Percentiles rank a stretch among this genome's conserved stretches.
Evolutionary conservation across 2,888 invertebrate genomes (phyloP).

Genomic region (Drosophila rellima): DNA sequence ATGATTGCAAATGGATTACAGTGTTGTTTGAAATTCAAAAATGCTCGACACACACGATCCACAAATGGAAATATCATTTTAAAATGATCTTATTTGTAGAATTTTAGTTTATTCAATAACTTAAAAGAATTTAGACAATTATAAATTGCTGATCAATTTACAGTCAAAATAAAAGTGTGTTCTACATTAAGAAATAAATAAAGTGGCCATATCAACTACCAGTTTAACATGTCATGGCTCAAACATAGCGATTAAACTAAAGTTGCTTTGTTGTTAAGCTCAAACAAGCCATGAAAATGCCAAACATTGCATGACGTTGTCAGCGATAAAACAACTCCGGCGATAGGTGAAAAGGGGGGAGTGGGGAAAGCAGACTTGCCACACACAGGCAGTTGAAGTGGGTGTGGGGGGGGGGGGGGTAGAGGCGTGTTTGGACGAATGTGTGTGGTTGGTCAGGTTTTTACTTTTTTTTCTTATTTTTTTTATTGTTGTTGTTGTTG

Average conservation of each 20-base stretch:
- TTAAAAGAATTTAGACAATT: neutral
- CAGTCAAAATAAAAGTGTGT: neutral
- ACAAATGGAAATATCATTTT: neutral
- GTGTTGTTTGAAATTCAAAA: neutral
- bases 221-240: constrained; percentile 36
- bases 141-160: neutral
- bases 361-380: constrained; percentile 2
- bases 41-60: neutral
- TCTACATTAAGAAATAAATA: neutral
- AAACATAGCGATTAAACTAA: constrained; percentile 39
- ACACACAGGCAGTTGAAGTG: constrained; percentile 6
- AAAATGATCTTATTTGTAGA: too few species aligned
- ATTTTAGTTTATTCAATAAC: too few species aligned
- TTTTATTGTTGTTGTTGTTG: constrained; percentile 35
- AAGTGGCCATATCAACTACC: constrained; percentile 3
- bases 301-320: constrained; percentile 66
- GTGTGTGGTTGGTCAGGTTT: constrained; percentile 62
- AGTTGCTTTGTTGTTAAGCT: constrained; percentile 42
- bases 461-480: constrained; percentile 42
- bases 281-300: constrained; percentile 66
- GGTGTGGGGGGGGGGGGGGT: neutral
- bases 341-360: neutral
- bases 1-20: neutral
- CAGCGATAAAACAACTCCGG: constrained; percentile 50
- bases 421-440: constrained; percentile 20